Evolutionary conservation across 2,797 vertebrate species (phyloP).

Genomic region (Sebastes itinus): DNA sequence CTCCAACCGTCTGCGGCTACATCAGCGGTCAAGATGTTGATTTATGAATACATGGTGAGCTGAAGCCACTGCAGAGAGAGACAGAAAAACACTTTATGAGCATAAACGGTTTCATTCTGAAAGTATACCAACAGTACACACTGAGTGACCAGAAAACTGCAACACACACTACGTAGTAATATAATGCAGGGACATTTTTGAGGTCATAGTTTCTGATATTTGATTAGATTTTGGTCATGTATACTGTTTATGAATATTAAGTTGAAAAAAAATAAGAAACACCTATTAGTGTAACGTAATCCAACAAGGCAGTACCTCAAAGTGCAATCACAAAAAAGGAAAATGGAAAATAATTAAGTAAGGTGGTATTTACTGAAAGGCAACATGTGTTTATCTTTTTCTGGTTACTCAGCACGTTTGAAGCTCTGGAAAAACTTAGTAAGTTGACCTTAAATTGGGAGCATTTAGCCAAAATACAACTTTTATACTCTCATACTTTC

Average conservation of each 20-base stretch:
- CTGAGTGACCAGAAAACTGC: not conserved
- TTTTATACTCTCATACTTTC: too few relatives aligned
- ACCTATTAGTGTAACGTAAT: not conserved
- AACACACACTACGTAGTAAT: not conserved
- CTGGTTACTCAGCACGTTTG: not conserved
- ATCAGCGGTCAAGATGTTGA: not conserved
- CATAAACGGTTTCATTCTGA: not conserved
- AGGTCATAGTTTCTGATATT: not conserved
- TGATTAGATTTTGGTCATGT: not conserved
- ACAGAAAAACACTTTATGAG: not conserved
- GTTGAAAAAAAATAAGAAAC: not conserved
- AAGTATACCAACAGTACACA: not conserved
- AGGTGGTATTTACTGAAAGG: not conserved
- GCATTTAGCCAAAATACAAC: not conserved
- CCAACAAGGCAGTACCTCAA: not conserved
- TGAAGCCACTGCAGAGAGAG: slow-evolving; percentile 81
- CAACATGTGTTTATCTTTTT: not conserved
- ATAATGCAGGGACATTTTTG: not conserved
- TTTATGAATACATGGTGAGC: slow-evolving; percentile 84
- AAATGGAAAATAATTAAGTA: not conserved
- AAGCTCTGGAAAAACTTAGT: not conserved
- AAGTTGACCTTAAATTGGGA: not conserved
- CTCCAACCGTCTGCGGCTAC: not conserved
- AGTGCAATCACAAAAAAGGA: not conserved
- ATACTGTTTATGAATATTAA: not conserved